phyloP scores from a whole-genome alignment of 1,140 invertebrate species.

The Pomacea maculata region DNA sequence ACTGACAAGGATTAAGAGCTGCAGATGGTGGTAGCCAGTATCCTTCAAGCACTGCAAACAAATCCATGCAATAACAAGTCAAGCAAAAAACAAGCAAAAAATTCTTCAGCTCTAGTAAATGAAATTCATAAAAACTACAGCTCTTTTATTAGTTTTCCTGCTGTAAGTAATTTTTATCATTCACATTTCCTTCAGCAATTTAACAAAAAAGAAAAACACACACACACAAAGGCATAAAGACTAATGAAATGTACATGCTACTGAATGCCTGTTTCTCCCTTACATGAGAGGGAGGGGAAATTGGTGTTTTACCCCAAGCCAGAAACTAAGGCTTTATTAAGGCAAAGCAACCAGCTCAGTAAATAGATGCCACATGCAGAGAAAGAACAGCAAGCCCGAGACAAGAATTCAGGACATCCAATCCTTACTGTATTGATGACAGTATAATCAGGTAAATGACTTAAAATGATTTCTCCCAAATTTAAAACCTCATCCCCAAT shows the following conservation, averaged over 20 bases:
- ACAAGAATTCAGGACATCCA: too few species aligned
- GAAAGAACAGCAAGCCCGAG: too few species aligned
- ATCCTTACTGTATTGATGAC: too few species aligned
- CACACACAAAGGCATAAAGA: background rate
- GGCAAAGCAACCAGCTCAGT: too few species aligned
- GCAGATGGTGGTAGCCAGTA: slow-evolving; percentile 86
- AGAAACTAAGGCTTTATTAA: too few species aligned
- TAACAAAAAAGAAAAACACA: background rate
- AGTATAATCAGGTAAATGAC: too few species aligned
- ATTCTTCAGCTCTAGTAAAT: background rate
- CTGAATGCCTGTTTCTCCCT: too few species aligned
- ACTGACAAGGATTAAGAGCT: slow-evolving; percentile 85
- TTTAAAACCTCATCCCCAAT: too few species aligned
- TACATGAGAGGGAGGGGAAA: too few species aligned
- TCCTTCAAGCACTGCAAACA: slow-evolving; percentile 80
- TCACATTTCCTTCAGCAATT: background rate
- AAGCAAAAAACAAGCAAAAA: background rate
- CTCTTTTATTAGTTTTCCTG: background rate
- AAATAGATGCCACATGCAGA: too few species aligned
- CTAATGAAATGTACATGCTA: background rate
- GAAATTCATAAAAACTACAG: background rate
- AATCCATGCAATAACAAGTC: background rate
- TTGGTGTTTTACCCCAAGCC: too few species aligned
- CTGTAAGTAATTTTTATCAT: background rate
- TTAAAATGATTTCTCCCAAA: too few species aligned